A percentile compares a stretch with the other conserved stretches of the same genome.
These are phyloP conservation scores for Elegia similella DNA, from an alignment of 2,888 invertebrate genomes.

Conservation along the genomic window DNA sequence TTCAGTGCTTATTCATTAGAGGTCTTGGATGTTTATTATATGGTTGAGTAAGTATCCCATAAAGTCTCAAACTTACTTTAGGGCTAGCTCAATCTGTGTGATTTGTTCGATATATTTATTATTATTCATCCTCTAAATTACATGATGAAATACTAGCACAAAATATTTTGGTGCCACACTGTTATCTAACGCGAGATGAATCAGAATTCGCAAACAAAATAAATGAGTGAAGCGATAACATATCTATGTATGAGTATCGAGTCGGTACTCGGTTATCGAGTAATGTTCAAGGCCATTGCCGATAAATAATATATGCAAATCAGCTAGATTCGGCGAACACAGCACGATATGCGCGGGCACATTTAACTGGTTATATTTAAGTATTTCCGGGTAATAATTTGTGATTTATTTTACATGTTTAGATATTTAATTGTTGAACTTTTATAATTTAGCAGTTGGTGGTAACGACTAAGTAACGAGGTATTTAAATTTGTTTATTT, in stretches of 20 bases:
- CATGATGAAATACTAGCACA: not conserved
- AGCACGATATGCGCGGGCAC: not conserved
- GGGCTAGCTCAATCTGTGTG: no score
- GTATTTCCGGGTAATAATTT: not conserved
- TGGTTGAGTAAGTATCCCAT: no score
- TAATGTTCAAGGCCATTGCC: slow-evolving; percentile 12
- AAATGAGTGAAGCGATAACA: slow-evolving; percentile 5
- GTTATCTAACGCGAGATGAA: not conserved
- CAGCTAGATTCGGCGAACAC: slow-evolving; percentile 4
- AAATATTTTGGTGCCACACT: not conserved
- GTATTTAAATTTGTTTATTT: no score
- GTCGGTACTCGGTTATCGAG: slow-evolving; percentile 5
- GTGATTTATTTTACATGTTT: not conserved
- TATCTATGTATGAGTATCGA: not conserved
- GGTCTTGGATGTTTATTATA: no score
- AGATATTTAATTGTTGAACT: not conserved
- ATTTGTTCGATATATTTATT: no score
- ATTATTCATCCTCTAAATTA: no score
- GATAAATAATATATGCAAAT: slow-evolving; percentile 16
- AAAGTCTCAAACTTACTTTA: no score
- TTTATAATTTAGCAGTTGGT: no score
- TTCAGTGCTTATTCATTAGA: no score
- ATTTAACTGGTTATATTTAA: not conserved
- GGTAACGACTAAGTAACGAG: no score
- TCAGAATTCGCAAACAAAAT: slow-evolving; percentile 5